phyloP scores from a whole-genome alignment of 1,140 invertebrate genomes.

The Charaxes varanes region DNA sequence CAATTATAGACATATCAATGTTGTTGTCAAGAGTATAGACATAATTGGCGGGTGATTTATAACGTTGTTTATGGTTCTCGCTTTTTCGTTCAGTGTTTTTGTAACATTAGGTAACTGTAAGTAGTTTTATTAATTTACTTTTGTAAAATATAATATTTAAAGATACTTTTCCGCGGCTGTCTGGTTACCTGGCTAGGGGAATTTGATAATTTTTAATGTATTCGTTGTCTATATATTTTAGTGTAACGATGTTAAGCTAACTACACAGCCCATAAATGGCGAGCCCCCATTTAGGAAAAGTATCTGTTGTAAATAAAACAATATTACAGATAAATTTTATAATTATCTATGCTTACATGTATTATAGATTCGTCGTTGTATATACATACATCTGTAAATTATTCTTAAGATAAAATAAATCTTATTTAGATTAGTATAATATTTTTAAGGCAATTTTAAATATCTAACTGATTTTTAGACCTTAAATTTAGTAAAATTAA shows the following conservation, averaged over 20 bases:
- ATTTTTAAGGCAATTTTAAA: too few relatives aligned
- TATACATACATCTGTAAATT: too few relatives aligned
- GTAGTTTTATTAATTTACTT: background rate
- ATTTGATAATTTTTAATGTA: constrained; percentile 9
- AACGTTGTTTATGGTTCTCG: constrained; percentile 1
- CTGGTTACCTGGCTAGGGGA: constrained; percentile 19
- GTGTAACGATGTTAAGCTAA: constrained; percentile 27
- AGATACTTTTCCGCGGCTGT: constrained; percentile 30
- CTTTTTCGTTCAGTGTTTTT: constrained; percentile 1
- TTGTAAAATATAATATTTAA: constrained; percentile 11
- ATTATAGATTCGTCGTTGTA: too few relatives aligned
- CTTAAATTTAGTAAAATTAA: too few relatives aligned
- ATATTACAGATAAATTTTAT: too few relatives aligned
- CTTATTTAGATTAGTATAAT: too few relatives aligned
- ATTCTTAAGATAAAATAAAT: too few relatives aligned
- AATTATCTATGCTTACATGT: too few relatives aligned
- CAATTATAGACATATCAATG: constrained; percentile 29
- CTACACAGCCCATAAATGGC: constrained; percentile 40
- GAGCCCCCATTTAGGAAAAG: constrained; percentile 64
- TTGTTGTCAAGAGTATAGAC: constrained; percentile 15
- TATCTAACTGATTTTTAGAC: too few relatives aligned
- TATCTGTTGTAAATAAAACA: constrained; percentile 35
- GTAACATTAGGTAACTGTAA: background rate
- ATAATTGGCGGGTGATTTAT: constrained; percentile 1
- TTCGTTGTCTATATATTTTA: constrained; percentile 20